Percentiles rank a stretch among this genome's conserved stretches.
These are phyloP conservation scores for Umimayanthus kanabou DNA, from an alignment of 92 coral and sea anemone genomes.

Conservation along the genomic window DNA sequence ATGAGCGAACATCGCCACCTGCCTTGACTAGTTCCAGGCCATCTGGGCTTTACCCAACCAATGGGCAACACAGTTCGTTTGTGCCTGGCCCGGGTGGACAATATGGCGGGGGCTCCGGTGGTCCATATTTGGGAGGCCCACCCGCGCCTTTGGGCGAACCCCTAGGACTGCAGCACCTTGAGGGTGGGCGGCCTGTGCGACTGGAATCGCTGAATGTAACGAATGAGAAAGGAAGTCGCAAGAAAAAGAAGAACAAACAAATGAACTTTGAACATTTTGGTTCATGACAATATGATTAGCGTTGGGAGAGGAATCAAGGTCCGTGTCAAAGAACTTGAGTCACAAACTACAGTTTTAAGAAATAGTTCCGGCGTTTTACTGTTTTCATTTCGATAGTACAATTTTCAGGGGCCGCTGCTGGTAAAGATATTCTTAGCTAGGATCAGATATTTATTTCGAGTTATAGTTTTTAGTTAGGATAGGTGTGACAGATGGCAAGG, in stretches of 20 bases:
- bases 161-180: constrained; percentile 39
- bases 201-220: constrained; percentile 84
- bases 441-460: neutral
- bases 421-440: neutral
- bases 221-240: constrained; percentile 71
- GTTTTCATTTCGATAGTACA: neutral
- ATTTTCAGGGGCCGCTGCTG: neutral
- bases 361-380: neutral
- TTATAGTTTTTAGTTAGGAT: neutral
- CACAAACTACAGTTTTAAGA: neutral
- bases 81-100: constrained; percentile 18
- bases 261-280: constrained; percentile 41
- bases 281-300: constrained; percentile 10
- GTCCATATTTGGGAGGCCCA: constrained; percentile 18
- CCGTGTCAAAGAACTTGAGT: neutral
- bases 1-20: constrained; percentile 61
- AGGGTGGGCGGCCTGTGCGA: constrained; percentile 75
- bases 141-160: constrained; percentile 18
- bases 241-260: constrained; percentile 78
- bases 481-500: neutral
- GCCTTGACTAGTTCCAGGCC: constrained; percentile 54
- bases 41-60: constrained; percentile 33
- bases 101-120: constrained; percentile 21
- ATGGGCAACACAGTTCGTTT: constrained; percentile 15
- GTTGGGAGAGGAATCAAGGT: neutral